Evolutionary conservation across 2,797 vertebrate species (phyloP).

Genomic region (Threskiornis aethiopicus): DNA sequence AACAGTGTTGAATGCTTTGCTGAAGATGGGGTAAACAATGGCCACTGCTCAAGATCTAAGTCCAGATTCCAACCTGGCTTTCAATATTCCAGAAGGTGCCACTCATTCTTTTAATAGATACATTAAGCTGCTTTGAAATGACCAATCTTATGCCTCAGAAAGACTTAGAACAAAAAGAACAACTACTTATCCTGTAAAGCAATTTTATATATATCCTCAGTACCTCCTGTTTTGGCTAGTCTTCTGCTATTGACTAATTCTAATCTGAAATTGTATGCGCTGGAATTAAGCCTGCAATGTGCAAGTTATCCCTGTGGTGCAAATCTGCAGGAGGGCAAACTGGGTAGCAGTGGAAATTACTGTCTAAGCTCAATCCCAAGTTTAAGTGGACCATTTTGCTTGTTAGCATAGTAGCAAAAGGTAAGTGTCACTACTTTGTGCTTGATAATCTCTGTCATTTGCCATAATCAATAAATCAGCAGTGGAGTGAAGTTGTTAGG

Average conservation of each 20-base stretch:
- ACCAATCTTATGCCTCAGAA: background rate
- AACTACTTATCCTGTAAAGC: background rate
- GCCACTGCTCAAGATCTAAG: background rate
- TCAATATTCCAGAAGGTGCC: background rate
- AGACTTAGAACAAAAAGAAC: background rate
- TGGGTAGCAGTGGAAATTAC: background rate
- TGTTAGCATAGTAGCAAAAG: background rate
- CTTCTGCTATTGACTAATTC: background rate
- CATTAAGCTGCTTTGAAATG: background rate
- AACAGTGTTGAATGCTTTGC: background rate
- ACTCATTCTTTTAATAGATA: background rate
- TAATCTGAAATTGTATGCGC: background rate
- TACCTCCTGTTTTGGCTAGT: background rate
- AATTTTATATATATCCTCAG: no score
- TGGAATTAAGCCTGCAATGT: background rate
- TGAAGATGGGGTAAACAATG: background rate
- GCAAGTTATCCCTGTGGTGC: background rate
- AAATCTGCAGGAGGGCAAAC: background rate
- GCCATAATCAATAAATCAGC: background rate
- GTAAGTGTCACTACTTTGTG: background rate
- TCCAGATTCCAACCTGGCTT: background rate
- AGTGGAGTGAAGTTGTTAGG: background rate
- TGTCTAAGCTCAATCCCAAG: background rate
- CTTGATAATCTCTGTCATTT: background rate
- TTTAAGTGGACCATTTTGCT: background rate